Conservation (phyloP, 2,113 vertebrate species). For the Chlorodrepanis virens region DNA sequence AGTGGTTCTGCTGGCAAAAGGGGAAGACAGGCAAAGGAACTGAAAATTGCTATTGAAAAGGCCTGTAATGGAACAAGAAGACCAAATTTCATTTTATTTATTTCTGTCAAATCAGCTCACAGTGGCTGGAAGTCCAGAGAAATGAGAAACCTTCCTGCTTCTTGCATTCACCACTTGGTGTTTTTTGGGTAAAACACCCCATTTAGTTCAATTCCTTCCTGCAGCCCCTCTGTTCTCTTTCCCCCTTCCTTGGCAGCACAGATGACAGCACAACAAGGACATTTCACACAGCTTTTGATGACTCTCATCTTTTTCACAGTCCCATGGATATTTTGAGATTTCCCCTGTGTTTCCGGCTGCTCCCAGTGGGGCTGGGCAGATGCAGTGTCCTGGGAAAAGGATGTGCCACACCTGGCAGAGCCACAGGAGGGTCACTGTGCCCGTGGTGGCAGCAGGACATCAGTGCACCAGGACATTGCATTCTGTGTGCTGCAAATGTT, state of each 20-base stretch:
- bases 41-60: neutral
- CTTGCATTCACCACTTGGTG: neutral
- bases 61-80: neutral
- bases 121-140: neutral
- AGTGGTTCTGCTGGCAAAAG: neutral
- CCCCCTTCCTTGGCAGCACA: neutral
- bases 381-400: rapidly evolving
- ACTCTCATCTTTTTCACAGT: neutral
- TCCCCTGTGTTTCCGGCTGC: neutral
- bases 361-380: neutral
- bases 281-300: neutral
- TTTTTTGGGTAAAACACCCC: neutral
- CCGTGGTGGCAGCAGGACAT: neutral
- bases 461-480: rapidly evolving
- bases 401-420: neutral
- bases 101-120: neutral
- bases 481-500: rapidly evolving
- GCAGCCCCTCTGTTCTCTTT: neutral
- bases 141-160: neutral
- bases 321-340: neutral
- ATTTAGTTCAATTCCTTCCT: neutral
- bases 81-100: neutral
- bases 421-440: neutral
- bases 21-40: neutral
- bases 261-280: neutral